These are phyloP conservation scores for Caenorhabditis parvicauda DNA, from an alignment of 2,888 invertebrate species.

Conservation along the genomic window DNA sequence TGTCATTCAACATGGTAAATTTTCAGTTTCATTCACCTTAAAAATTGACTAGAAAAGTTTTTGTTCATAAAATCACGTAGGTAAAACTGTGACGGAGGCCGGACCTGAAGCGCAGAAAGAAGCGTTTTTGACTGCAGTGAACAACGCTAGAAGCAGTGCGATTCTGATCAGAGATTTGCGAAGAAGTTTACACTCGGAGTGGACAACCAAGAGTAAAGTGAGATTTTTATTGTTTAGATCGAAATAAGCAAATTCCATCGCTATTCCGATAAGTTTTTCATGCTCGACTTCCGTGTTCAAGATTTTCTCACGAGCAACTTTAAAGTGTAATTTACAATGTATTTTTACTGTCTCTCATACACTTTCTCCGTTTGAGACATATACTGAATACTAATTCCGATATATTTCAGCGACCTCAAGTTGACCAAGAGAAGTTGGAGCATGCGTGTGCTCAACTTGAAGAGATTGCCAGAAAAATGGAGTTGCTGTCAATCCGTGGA, in stretches of 20 bases:
- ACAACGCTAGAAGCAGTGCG: slow-evolving; percentile 85
- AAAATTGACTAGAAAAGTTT: neutral
- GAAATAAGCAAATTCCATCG: too few species aligned
- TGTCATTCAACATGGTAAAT: slow-evolving; percentile 49
- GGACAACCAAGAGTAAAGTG: slow-evolving; percentile 8
- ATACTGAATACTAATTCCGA: too few species aligned
- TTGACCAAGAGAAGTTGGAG: slow-evolving; percentile 73
- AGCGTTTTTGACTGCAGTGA: slow-evolving; percentile 75
- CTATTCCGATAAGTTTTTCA: too few species aligned
- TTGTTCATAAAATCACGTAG: slow-evolving; percentile 12
- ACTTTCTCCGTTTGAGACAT: too few species aligned
- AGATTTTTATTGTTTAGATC: too few species aligned
- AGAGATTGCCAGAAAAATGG: slow-evolving; percentile 48
- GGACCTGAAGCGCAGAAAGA: slow-evolving; percentile 51
- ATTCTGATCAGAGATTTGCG: slow-evolving; percentile 86
- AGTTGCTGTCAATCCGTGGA: slow-evolving; percentile 34
- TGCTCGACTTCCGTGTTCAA: slow-evolving; percentile 2
- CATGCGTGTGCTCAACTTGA: slow-evolving; percentile 56
- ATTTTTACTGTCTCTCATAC: too few species aligned
- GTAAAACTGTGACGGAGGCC: slow-evolving; percentile 43
- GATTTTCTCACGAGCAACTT: neutral
- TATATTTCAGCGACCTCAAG: slow-evolving; percentile 12
- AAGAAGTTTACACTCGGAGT: slow-evolving; percentile 44
- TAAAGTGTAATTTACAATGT: too few species aligned
- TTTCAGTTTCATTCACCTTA: too few species aligned